Base-by-base conservation (phyloP, 2,888 invertebrate genomes). In the Acanthoscelides obtectus region DNA sequence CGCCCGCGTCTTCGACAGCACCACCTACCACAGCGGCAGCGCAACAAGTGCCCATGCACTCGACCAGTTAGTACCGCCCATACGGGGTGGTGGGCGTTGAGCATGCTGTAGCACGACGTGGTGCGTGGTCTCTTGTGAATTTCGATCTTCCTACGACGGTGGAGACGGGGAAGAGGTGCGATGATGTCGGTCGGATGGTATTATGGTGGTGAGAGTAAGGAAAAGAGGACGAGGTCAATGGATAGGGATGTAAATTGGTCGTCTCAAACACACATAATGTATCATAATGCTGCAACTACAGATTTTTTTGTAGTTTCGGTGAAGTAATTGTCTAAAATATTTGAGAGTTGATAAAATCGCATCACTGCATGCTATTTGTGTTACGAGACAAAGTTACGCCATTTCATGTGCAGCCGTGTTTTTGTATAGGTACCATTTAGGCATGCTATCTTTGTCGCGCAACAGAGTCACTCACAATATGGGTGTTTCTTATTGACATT, bases 31-130 rank as follows among this genome's bases (percentile, higher is more conserved):
- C 66, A 6, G 86, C 84, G 81, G 85, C 85, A 72, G 86, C 88
- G 86, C 89, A 88, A 86, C 89, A 89, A 88, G 89, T 87, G 85
- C 85, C 85, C 81, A 85, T 85, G 83, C 86, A 86, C 81, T 84
- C 85, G 75, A 86, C 86, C 82, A 87, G 86, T 87, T 87, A 87
- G 86, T 86, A 72, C 70, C 77, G 68, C 45, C 45, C 45, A 6
- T 17, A 45, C 6, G 17, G 5, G 12, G 3, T 19, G 68, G 68
- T 68, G 19, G 45, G 12, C 5, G 45, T 25, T 17, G 45, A 45
- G 20, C 68, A 45, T 12, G 45, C 1, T 45, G 45, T 12, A 17
- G 45, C 6, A 27, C 25, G 68, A 21, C 22, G 68, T 63, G 8
- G 20, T 68, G 25, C 22, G 64, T 69, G 22, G 20, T 21, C 20